Evolutionary conservation across 2,888 invertebrate species (phyloP).

Genomic region (Scaptomyza reducta): DNA sequence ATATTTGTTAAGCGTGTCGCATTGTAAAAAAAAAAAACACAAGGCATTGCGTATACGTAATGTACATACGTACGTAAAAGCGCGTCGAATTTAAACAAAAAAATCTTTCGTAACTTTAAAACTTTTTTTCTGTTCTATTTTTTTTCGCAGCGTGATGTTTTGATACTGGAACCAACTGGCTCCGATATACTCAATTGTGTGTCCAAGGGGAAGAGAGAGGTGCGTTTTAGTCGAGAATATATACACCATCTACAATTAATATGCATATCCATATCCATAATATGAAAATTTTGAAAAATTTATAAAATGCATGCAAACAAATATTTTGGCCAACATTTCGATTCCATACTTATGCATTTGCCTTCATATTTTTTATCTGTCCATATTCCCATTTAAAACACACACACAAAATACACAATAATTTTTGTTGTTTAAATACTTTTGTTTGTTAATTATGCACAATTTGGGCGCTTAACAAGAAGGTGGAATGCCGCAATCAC

Average conservation of each 20-base stretch:
- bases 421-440: constrained; percentile 52
- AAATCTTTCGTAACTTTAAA: constrained; percentile 7
- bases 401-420: constrained; percentile 32
- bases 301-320: constrained; percentile 9
- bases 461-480: constrained; percentile 85
- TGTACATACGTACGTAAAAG: no score
- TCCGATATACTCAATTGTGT: constrained; percentile 94
- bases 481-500: constrained; percentile 97
- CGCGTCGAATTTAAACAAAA: not conserved
- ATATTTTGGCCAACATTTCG: constrained; percentile 50
- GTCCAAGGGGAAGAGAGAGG: constrained; percentile 97
- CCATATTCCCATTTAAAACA: constrained; percentile 27
- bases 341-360: constrained; percentile 54
- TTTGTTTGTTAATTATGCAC: constrained; percentile 33
- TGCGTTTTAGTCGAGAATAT: constrained; percentile 83
- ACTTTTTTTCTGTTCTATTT: not conserved
- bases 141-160: constrained; percentile 92
- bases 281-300: constrained; percentile 28
- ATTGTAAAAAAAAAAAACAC: constrained; percentile 3
- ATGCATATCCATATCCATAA: constrained; percentile 21
- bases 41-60: not conserved
- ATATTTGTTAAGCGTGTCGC: constrained; percentile 62
- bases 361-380: constrained; percentile 38
- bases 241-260: not conserved
- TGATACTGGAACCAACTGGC: constrained; percentile 93